Evolutionary conservation across 2,113 vertebrate species (phyloP), one percentile per base, ranked within the genome.

Genomic region (Polyodon spathula): DNA sequence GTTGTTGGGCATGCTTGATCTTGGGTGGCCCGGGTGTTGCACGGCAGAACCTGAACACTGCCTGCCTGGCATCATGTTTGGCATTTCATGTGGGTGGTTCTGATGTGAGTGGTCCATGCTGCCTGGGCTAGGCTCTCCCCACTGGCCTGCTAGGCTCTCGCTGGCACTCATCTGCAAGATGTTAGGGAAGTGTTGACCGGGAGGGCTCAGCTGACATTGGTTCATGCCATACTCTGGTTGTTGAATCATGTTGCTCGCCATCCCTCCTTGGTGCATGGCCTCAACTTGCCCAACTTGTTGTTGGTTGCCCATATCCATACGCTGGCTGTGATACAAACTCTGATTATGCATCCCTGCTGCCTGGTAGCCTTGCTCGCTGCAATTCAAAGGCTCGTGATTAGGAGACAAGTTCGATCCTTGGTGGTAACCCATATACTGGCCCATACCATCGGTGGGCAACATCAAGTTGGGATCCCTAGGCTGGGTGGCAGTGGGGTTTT

Each of bases 161-260:
- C 70, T 54, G 40, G 66, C 73, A 38, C 66, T 72, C 6, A 72
- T 75, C 37, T 81, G 80, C 0, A 72, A 72, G 37, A 78, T n/a
- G 9, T 55, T 55, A 1, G 78, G 71, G 67, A 86, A 92, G 60
- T 78, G 81, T 15, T 84, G 85, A 37, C 73, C 81, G 4, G 84
- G 85, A 12, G 83, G 82, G 64, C 86, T 90, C 60, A 92, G 63
- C 71, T 92, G 92, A 74, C 91, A 92, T 65, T 70, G 89, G 51
- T 86, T 84, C 51, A 88, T 86, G 38, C 82, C 71, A 60, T 90
- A 90, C 17, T 90, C 85, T 0, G 89, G 63, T 70, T 88, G 85
- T 42, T 84, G 89, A 8, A 89, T 82, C 50, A 91, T 76, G 14
- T 68, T 71, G 61, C 80, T 84, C 5, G 86, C 83, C 37, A 77